Conservation (phyloP, 2,797 vertebrate species). For the Bovichtus diacanthus region DNA sequence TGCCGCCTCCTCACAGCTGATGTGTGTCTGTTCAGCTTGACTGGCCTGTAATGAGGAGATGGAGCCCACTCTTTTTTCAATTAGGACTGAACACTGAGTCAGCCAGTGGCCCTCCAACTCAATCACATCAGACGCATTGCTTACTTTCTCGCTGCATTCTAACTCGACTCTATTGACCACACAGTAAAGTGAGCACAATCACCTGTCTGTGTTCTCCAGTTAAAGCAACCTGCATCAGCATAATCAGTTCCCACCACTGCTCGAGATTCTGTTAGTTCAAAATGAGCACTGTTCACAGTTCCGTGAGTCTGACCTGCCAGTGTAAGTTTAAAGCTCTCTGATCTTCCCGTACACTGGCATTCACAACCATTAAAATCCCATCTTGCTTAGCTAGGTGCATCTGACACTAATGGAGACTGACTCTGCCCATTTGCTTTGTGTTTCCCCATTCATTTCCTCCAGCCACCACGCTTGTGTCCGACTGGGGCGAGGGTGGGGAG, state of each 20-base stretch:
- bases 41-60: constrained; percentile 44
- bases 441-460: constrained; percentile 58
- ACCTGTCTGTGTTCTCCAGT: constrained; percentile 36
- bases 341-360: constrained; percentile 31
- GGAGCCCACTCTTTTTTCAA: constrained; percentile 40
- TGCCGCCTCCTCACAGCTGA: constrained; percentile 31
- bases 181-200: constrained; percentile 50
- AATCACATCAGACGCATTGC: constrained; percentile 43
- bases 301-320: constrained; percentile 56
- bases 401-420: constrained; percentile 71
- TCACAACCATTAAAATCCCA: constrained; percentile 62
- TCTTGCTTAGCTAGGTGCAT: constrained; percentile 56
- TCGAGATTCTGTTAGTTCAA: constrained; percentile 51
- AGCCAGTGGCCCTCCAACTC: constrained; percentile 40
- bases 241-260: constrained; percentile 53
- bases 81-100: constrained; percentile 41
- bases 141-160: constrained; percentile 28
- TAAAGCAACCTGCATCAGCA: constrained; percentile 59
- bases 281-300: constrained; percentile 41
- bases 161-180: constrained; percentile 34
- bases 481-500: constrained; percentile 18
- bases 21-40: constrained; percentile 43
- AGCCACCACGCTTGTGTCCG: constrained; percentile 36
- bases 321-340: constrained; percentile 57
- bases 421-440: constrained; percentile 71